Conservation (phyloP, 2,888 invertebrate genomes). For the Oasisia sp. region DNA sequence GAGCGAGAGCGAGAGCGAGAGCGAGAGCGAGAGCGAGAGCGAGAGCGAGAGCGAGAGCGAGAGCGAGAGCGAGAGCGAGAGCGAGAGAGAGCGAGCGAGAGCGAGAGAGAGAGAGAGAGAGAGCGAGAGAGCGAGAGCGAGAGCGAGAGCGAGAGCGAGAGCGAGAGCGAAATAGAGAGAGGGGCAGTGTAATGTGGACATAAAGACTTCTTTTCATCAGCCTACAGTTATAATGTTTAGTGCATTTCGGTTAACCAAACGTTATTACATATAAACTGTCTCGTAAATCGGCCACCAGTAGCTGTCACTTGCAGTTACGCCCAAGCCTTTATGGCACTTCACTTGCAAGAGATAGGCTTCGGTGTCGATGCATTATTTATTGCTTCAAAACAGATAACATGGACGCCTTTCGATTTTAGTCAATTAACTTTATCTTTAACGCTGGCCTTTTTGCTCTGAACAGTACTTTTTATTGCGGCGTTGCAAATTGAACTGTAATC, state of each 20-base stretch:
- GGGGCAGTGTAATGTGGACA: neutral
- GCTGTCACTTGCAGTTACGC: neutral
- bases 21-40: too few species aligned
- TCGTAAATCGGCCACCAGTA: neutral
- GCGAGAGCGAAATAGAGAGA: too few species aligned
- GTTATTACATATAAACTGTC: neutral
- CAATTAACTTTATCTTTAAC: neutral
- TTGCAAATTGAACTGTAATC: neutral
- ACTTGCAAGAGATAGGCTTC: neutral
- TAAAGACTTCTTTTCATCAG: neutral
- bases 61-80: too few species aligned
- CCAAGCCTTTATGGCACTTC: neutral
- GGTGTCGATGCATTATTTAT: neutral
- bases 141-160: too few species aligned
- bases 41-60: too few species aligned
- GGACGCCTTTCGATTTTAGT: neutral
- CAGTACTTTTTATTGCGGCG: neutral
- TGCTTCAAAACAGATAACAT: neutral
- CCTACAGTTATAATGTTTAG: neutral
- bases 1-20: too few species aligned
- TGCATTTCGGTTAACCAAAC: neutral
- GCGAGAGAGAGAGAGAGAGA: too few species aligned
- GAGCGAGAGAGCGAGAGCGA: too few species aligned
- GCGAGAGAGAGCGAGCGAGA: too few species aligned
- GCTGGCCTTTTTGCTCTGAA: neutral